Percentiles rank a stretch among this genome's conserved stretches.
Conservation (phyloP, 2,888 invertebrate species). For the Ichneumoninae sp. region DNA sequence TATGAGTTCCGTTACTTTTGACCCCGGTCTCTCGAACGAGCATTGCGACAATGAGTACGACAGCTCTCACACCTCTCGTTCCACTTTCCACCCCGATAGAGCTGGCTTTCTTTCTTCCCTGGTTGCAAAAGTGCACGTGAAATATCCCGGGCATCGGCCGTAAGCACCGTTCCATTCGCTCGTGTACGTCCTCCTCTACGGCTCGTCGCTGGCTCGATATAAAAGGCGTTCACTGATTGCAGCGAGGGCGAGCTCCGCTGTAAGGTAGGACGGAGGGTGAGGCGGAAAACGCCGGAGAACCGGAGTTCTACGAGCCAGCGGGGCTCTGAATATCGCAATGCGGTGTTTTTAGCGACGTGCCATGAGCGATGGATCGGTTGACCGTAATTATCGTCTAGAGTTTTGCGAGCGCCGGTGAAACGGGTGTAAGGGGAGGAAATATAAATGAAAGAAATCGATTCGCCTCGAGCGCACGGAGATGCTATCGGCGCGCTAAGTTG, state of each 20-base stretch:
- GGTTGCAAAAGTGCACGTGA: slow-evolving; percentile 57
- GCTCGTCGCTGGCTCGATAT: slow-evolving; percentile 61
- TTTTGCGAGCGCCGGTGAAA: slow-evolving; percentile 62
- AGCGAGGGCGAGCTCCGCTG: slow-evolving; percentile 34
- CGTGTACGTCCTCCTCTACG: slow-evolving; percentile 29
- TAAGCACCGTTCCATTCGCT: slow-evolving; percentile 43
- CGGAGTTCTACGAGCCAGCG: slow-evolving; percentile 37
- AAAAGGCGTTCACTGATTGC: slow-evolving; percentile 65
- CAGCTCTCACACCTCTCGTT: slow-evolving; percentile 15
- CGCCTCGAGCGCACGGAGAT: slow-evolving; percentile 64
- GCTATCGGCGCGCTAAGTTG: slow-evolving; percentile 62
- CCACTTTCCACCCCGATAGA: slow-evolving; percentile 68
- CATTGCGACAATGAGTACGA: slow-evolving; percentile 22
- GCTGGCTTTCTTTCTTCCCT: slow-evolving; percentile 39
- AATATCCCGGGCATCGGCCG: slow-evolving; percentile 35
- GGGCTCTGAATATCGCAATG: slow-evolving; percentile 66
- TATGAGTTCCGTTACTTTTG: background rate
- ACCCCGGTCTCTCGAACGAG: slow-evolving; percentile 1
- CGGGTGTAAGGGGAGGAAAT: slow-evolving; percentile 52
- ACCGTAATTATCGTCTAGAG: slow-evolving; percentile 68
- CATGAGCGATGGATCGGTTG: slow-evolving; percentile 69
- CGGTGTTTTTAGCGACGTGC: slow-evolving; percentile 69
- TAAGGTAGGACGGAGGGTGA: slow-evolving; percentile 42
- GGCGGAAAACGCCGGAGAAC: slow-evolving; percentile 27
- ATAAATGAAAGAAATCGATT: slow-evolving; percentile 68